Base-by-base conservation (phyloP, 2,888 invertebrate genomes). In the Drosophila cognata region DNA sequence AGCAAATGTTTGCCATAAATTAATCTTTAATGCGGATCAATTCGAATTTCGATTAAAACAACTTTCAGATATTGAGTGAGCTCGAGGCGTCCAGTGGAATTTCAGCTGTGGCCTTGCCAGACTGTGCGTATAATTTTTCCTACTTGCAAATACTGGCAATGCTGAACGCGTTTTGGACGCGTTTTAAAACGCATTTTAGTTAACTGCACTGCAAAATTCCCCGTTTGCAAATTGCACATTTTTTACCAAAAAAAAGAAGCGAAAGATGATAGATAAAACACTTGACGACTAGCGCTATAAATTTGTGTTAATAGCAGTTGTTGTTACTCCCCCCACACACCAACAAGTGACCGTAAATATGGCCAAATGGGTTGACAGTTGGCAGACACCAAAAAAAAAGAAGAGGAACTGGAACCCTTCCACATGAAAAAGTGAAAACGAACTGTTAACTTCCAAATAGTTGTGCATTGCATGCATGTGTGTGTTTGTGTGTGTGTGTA, bases 271-370 rank as follows among this genome's bases (percentile, higher is more conserved):
- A 48, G 57, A 61, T 55, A 67, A 69, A 60, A 25, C 46, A 16
- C 46, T 46, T 16, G 13, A 46, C 13, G 46, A 38, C 67, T 70
- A 33, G 36, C 52, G 79, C 79, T 61, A 86, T 86, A 86, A 86
- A 86, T 86, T 86, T 74, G 65, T 58, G 87, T 84, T 84, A 86
- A 86, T 86, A 86, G 84, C 87, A 87, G 82, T 84, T 88, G 88
- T 88, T 85, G 87, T 80, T 69, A 69, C 29, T 56, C 64, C 63
- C 71, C 41, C 62, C 57, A 65, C 62, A 60, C 74, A 65, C 48
- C 58, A 63, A 84, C 82, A 74, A 88, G 73, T 76, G 84, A 63
- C 82, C 77, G 84, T 87, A 88, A 88, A 86, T 84, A 85, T 84
- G 73, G 64, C 56, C 81, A 79, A 85, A 88, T 83, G 84, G 77